Evolutionary conservation across 1,140 invertebrate genomes (phyloP).

Genomic region (Eumaeus atala): DNA sequence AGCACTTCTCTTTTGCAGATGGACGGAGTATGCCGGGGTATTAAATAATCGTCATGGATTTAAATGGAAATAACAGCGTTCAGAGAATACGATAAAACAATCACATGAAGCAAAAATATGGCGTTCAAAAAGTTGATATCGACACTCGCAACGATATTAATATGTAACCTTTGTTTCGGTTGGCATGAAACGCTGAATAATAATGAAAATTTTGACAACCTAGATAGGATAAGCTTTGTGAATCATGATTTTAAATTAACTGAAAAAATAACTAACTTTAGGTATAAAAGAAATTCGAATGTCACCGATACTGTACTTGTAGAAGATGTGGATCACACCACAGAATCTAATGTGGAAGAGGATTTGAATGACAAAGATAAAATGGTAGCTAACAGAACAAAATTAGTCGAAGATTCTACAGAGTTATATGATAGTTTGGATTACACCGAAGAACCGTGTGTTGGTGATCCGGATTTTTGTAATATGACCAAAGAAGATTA

Average conservation of each 20-base stretch:
- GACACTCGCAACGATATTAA: slow-evolving; percentile 17
- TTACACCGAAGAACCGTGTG: slow-evolving; percentile 39
- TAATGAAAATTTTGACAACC: slow-evolving; percentile 20
- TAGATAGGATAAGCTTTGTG: slow-evolving; percentile 22
- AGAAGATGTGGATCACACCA: slow-evolving; percentile 7
- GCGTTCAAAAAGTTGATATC: slow-evolving; percentile 20
- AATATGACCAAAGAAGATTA: slow-evolving; percentile 78
- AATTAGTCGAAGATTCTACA: slow-evolving; percentile 21
- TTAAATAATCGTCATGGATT: slow-evolving; percentile 16
- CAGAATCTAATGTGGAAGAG: slow-evolving; percentile 18
- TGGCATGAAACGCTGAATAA: slow-evolving; percentile 21
- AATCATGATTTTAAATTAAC: slow-evolving; percentile 15
- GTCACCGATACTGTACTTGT: slow-evolving; percentile 4
- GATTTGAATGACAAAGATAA: slow-evolving; percentile 29
- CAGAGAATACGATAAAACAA: slow-evolving; percentile 11
- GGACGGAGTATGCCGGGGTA: slow-evolving; percentile 10
- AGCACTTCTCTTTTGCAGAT: slow-evolving; percentile 30
- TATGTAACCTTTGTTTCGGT: slow-evolving; percentile 21
- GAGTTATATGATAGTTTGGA: slow-evolving; percentile 29
- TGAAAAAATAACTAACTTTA: slow-evolving; percentile 9
- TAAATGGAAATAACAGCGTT: slow-evolving; percentile 16
- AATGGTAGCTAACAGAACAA: slow-evolving; percentile 28
- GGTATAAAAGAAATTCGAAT: slow-evolving; percentile 20
- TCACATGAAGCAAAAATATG: slow-evolving; percentile 25
- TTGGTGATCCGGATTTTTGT: slow-evolving; percentile 56